Conservation (phyloP, 2,113 vertebrate species). For the Pelodiscus sinensis region DNA sequence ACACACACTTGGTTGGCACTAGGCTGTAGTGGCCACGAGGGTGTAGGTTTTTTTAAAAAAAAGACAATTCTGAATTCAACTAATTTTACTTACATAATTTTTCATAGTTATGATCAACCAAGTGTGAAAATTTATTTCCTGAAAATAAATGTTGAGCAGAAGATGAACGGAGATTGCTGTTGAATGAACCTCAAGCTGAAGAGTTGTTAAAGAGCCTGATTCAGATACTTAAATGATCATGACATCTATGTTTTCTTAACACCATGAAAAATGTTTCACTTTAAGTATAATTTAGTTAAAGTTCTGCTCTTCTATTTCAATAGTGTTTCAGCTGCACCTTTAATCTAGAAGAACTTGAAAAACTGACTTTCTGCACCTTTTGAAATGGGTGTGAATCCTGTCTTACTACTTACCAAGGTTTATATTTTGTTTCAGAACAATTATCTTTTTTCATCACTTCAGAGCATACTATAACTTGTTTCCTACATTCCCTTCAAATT, state of each 20-base stretch:
- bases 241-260: not conserved
- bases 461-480: not conserved
- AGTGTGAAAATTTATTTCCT: not conserved
- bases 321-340: not conserved
- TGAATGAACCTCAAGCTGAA: not conserved
- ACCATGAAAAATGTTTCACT: not conserved
- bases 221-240: not conserved
- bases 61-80: not conserved
- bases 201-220: not conserved
- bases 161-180: not conserved
- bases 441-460: not conserved
- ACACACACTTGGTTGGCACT: not conserved
- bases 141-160: not conserved
- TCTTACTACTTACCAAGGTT: not conserved
- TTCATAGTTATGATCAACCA: not conserved
- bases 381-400: not conserved
- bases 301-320: not conserved
- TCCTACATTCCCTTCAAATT: not conserved
- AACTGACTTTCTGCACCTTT: not conserved
- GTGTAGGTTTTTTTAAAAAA: not conserved
- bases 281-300: not conserved
- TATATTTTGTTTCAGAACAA: not conserved
- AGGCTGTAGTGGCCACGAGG: too few relatives aligned
- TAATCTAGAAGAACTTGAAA: not conserved
- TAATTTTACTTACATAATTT: not conserved